Evolutionary conservation across 1,140 invertebrate genomes (phyloP).

Genomic region (Diuraphis noxia): DNA sequence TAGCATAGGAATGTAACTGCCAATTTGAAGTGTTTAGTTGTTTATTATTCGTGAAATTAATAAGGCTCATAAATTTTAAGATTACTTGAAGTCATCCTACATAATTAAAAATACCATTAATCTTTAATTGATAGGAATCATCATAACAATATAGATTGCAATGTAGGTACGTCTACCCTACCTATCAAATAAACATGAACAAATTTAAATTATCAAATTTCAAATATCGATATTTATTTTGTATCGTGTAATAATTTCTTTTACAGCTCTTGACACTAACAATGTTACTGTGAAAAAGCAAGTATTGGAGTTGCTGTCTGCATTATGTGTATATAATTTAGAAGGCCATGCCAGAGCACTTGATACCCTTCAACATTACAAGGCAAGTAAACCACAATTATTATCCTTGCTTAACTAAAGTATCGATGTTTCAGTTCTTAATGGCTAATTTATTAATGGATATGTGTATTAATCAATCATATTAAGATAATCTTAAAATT

Average conservation of each 20-base stretch:
- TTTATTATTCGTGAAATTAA: neutral
- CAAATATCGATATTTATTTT: constrained; percentile 1
- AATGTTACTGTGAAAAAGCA: constrained; percentile 88
- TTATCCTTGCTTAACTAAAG: neutral
- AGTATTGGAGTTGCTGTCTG: constrained; percentile 86
- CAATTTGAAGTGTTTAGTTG: neutral
- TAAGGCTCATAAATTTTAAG: neutral
- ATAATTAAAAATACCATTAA: constrained; percentile 4
- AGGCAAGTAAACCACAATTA: constrained; percentile 65
- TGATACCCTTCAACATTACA: constrained; percentile 84
- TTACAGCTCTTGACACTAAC: constrained; percentile 79
- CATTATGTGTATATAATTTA: constrained; percentile 84
- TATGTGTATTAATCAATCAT: neutral
- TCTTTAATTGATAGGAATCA: neutral
- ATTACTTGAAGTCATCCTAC: neutral
- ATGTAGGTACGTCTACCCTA: neutral
- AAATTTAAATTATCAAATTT: neutral
- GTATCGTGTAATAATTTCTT: constrained; percentile 55
- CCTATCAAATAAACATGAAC: neutral
- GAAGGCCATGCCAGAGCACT: constrained; percentile 82
- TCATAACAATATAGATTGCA: neutral
- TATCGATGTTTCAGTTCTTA: neutral
- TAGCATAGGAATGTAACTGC: neutral
- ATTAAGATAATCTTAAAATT: neutral
- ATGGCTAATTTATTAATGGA: constrained; percentile 29